Evolutionary conservation across 2,888 invertebrate species (phyloP), one percentile per base, ranked within the genome.

Genomic region (Trissoscelio sp.): DNA sequence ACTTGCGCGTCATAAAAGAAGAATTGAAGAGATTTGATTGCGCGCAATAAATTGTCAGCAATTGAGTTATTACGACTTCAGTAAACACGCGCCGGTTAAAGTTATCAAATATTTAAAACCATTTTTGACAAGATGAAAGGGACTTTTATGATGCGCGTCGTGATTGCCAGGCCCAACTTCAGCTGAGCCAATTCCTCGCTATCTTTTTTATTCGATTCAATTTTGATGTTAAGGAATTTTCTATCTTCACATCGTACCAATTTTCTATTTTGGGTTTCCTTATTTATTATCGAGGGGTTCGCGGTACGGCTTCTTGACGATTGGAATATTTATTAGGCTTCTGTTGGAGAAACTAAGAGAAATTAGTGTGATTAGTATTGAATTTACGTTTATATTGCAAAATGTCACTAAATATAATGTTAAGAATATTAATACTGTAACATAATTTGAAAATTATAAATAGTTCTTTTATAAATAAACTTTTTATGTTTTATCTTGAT

Each of bases 21-120:
- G 34, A 62, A 66, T 66, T 66, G 66, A 74, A 62, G 28, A 57
- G 55, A 42, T 67, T 42, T 67, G 55, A 74, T 74, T 72, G 44
- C 24, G 34, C 46, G 57, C 57, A 57, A 46, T 70, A 70, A 57
- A 70, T 70, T 58, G 51, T 60, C 28, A 12, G 46, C 72, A 72
- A 60, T 51, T 31, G 62, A 64, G 62, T 44, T 73, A 51, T 73
- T 62, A 53, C 53, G 60, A 42, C 24, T 16, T 28, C n/a, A 4
- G 39, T 20, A 70, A 58, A 57, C 57, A 57, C 20, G 39, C 57
- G 57, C 46, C 14, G 24, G 34, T 39, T 20, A 31, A 6, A n/a
- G 39, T 53, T 57, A 64, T 62, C 64, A 44, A 73, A 55, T 55
- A 55, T 73, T 73, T 64, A 53, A 64, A 64, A 51, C 39, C 20